phyloP scores from a whole-genome alignment of 2,888 invertebrate species.

The Orgyia antiqua region DNA sequence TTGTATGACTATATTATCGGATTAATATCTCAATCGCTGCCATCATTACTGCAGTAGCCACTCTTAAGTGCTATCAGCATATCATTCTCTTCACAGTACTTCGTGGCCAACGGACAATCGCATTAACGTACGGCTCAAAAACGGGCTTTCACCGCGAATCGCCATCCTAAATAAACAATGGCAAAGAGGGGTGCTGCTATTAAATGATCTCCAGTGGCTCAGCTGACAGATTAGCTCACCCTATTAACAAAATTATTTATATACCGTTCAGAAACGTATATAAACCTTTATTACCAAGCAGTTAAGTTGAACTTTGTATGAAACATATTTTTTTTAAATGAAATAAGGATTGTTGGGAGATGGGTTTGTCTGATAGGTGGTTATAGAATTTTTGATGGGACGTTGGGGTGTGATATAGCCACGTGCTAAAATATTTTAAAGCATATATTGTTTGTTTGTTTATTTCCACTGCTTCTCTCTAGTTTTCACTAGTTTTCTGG shows the following conservation, averaged over 20 bases:
- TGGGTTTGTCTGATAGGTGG: slow-evolving; percentile 60
- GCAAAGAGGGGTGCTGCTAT: slow-evolving; percentile 68
- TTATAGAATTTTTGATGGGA: slow-evolving; percentile 67
- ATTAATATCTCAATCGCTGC: slow-evolving; percentile 38
- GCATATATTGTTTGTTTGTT: neutral
- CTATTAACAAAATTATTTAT: slow-evolving; percentile 45
- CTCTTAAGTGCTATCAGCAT: slow-evolving; percentile 41
- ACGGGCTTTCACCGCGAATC: slow-evolving; percentile 63
- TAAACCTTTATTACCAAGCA: slow-evolving; percentile 8
- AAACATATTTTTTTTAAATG: slow-evolving; percentile 4
- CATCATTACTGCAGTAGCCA: slow-evolving; percentile 31
- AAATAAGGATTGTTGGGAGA: slow-evolving; percentile 37
- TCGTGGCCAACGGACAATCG: slow-evolving; percentile 62
- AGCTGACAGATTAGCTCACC: slow-evolving; percentile 74
- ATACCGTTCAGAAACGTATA: slow-evolving; percentile 12
- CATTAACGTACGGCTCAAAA: slow-evolving; percentile 71
- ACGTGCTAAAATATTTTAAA: slow-evolving; percentile 50
- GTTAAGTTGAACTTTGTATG: slow-evolving; percentile 23
- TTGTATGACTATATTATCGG: slow-evolving; percentile 22
- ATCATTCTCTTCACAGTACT: slow-evolving; percentile 40
- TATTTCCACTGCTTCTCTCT: neutral
- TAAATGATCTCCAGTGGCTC: slow-evolving; percentile 72
- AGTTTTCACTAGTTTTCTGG: neutral
- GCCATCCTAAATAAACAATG: slow-evolving; percentile 77
- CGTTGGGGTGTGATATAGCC: slow-evolving; percentile 56